A percentile compares a stretch with the other conserved stretches of the same genome.
Conservation (phyloP, 2,888 invertebrate species). For the Pristionchus maxplancki region DNA sequence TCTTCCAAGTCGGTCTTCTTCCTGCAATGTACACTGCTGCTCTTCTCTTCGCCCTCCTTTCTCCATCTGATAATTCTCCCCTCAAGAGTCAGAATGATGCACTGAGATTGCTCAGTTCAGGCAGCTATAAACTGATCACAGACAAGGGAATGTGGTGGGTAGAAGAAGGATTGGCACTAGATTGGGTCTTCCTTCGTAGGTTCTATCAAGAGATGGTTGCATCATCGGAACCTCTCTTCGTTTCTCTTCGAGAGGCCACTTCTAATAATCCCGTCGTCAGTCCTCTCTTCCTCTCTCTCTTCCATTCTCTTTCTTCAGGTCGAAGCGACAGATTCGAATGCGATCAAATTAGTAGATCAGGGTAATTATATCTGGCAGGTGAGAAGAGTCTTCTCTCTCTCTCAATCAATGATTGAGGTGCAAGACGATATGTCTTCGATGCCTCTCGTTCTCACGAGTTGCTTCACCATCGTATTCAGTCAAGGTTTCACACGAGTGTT, state of each 20-base stretch:
- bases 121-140: slow-evolving; percentile 24
- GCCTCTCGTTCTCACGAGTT: slow-evolving; percentile 12
- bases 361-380: slow-evolving; percentile 46
- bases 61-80: slow-evolving; percentile 43
- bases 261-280: slow-evolving; percentile 23
- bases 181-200: not conserved
- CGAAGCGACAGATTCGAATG: not conserved
- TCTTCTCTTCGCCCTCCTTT: slow-evolving; percentile 42
- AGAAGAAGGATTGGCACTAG: too few species aligned
- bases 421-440: slow-evolving; percentile 37
- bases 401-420: not conserved
- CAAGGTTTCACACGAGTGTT: slow-evolving; percentile 27
- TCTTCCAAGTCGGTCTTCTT: slow-evolving; percentile 51
- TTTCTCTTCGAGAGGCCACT: slow-evolving; percentile 15
- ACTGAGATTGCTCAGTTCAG: not conserved
- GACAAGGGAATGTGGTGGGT: slow-evolving; percentile 32
- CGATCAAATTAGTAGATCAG: slow-evolving; percentile 3
- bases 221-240: slow-evolving; percentile 20
- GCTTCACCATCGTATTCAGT: slow-evolving; percentile 28
- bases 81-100: slow-evolving; percentile 44
- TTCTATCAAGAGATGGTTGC: slow-evolving; percentile 42
- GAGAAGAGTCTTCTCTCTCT: too few species aligned
- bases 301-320: not conserved
- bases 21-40: slow-evolving; percentile 49
- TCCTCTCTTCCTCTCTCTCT: not conserved